phyloP scores from a whole-genome alignment of 64 coral and sea anemone species.

The Stichodactyla mertensii region DNA sequence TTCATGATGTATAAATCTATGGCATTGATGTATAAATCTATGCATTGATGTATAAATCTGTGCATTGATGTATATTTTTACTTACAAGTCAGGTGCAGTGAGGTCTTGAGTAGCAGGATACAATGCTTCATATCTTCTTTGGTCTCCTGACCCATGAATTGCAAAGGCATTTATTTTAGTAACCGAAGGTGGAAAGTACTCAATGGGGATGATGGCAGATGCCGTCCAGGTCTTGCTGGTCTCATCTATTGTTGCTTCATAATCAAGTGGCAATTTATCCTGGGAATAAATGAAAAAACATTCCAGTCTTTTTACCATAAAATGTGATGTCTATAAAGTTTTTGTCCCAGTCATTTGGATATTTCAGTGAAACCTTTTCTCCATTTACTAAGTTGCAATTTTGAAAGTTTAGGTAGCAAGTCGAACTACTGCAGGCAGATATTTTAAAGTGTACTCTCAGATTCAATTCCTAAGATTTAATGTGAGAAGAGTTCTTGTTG shows the following conservation, averaged over 20 bases:
- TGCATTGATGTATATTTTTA: neutral
- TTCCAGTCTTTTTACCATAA: neutral
- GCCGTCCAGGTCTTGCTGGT: slow-evolving; percentile 65
- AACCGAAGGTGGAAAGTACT: slow-evolving; percentile 90
- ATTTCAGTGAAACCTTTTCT: too few relatives aligned
- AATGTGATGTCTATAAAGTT: too few relatives aligned
- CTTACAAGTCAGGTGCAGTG: slow-evolving; percentile 90
- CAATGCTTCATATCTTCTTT: slow-evolving; percentile 78
- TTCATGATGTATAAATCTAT: neutral
- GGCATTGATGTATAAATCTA: neutral
- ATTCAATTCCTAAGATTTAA: too few relatives aligned
- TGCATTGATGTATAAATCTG: neutral
- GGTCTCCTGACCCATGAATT: slow-evolving; percentile 77
- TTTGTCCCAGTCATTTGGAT: too few relatives aligned
- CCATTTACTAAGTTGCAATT: too few relatives aligned
- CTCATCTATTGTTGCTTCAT: slow-evolving; percentile 42
- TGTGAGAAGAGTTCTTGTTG: too few relatives aligned
- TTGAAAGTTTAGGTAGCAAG: too few relatives aligned
- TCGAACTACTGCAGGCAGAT: too few relatives aligned
- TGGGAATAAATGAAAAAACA: slow-evolving; percentile 21
- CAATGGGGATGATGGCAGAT: slow-evolving; percentile 68
- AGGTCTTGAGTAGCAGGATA: slow-evolving; percentile 65
- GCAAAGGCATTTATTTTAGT: slow-evolving; percentile 84
- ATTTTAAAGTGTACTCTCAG: too few relatives aligned
- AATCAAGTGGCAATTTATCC: slow-evolving; percentile 82